Base-by-base conservation (phyloP, 2,113 vertebrate species). In the Antidorcas marsupialis region DNA sequence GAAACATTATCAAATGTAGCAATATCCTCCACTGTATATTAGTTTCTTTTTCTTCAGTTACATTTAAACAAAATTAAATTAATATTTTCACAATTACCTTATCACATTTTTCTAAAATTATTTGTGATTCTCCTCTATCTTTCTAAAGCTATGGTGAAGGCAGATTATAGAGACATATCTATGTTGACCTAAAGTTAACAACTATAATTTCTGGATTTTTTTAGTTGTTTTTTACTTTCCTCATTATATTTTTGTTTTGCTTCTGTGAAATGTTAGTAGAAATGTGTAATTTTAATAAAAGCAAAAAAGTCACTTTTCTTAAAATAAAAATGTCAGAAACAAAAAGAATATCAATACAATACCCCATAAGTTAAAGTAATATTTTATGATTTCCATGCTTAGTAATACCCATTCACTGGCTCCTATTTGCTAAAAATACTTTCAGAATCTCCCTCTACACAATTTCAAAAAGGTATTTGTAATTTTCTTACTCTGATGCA, bases 21-120 rank as follows among this genome's bases (percentile, higher is more conserved):
- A 5, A 71, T 89, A 67, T 25, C 39, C 33, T 92, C 39, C 23
- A 74, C 33, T 94, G 78, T 55, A 50, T 33, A 94, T 87, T 89
- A 45, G 5, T 84, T 91, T 95, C 64, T 82, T 94, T 67, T 89
- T 92, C 87, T 94, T 92, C 36, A 19, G 39, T 59, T 95, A 94
- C 27, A 57, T 81, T 92, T 97, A 92, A 93, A 87, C 19, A 78
- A 83, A 94, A 87, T 97, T 47, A 93, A 81, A 95, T 64, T 74
- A 95, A 83, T 83, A 39, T 87, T 67, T 95, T 92, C 76, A 92
- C 36, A 43, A 87, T 60, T 50, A 84, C 43, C 36, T 62, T 67
- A 89, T 52, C 81, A 90, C 2, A 67, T 79, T 85, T 94, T 91
- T 86, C 36, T 87, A 62, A 97, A 92, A 85, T 93, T 87, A 86